Conservation (phyloP, 2,113 vertebrate genomes). For the Ophiodon elongatus region DNA sequence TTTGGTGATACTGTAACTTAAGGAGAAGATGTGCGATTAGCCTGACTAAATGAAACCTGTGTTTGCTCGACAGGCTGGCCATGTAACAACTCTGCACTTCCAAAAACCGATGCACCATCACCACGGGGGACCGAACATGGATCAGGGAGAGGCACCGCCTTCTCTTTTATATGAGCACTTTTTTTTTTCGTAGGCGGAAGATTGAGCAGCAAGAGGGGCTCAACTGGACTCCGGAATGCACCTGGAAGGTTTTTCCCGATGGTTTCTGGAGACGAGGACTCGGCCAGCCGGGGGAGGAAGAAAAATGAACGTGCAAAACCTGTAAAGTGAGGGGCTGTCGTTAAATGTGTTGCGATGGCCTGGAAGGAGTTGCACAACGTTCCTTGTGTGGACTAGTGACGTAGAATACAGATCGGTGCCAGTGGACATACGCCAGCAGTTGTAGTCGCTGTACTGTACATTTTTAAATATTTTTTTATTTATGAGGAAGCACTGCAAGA, state of each 20-base stretch:
- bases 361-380: conserved; percentile 27
- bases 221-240: conserved; percentile 32
- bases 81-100: conserved; percentile 68
- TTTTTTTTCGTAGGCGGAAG: conserved; percentile 30
- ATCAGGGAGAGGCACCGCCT: conserved; percentile 40
- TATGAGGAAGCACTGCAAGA: conserved; percentile 84
- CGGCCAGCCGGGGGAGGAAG: background rate
- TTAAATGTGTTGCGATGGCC: conserved; percentile 23
- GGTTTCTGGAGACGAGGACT: conserved; percentile 28
- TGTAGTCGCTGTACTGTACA: conserved; percentile 73
- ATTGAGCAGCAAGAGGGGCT: conserved; percentile 44
- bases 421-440: conserved; percentile 54
- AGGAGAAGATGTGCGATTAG: background rate
- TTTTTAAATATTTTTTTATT: conserved; percentile 80
- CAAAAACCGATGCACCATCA: conserved; percentile 60
- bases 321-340: conserved; percentile 20
- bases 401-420: conserved; percentile 60
- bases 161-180: conserved; percentile 76
- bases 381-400: conserved; percentile 61
- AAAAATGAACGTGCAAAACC: background rate
- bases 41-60: background rate
- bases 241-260: conserved; percentile 33
- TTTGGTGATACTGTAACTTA: background rate
- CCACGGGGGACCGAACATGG: conserved; percentile 59
- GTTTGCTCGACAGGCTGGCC: conserved; percentile 66